Evolutionary conservation across 1,140 invertebrate genomes (phyloP), one percentile per base, ranked within the genome.

Genomic region (Bombus consobrinus): DNA sequence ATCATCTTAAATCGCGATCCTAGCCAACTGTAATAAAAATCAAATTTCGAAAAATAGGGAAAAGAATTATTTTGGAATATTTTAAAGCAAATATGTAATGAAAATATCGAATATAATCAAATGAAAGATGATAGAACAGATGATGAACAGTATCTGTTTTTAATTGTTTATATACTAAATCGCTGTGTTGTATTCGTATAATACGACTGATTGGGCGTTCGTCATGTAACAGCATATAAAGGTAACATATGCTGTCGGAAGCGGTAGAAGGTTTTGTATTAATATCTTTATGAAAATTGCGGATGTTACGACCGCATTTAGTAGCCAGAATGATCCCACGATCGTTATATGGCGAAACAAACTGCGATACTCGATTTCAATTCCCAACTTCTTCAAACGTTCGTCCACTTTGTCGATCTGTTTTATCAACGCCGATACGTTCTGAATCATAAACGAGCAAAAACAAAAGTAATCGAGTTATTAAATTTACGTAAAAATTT

Each of bases 401-500:
- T 85, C 81, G 10, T 91, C 89, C 18, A 87, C 47, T 6, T 71
- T 25, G 18, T 32, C n/a, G 2, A 91, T 82, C 25, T 47, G 68
- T 15, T 64, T 59, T 37, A n/a, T 28, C 22, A 79, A 43, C 13
- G 1, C 8, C 5, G 64, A 34, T 5, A 28, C 34, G 6, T 77
- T 28, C 34, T 39, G 10, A 0, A 22, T 5, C 6, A 62, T 32
- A 43, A 39, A 10, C 12, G 2, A 3, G n/a, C 1, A 6, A 78
- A 62, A n/a, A 62, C 4, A n/a, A 62, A 18, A 18, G 47, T 53
- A 53, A 18, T 18, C 1, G 18, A 18, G 18, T 53, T 53, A 18
- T 53, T 53, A 18, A 53, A 18, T 53, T 53, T 53, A 5, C 5
- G 15, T 18, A 18, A 18, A 18, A 53, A 53, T 53, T 18, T 18